phyloP scores from a whole-genome alignment of 2,113 vertebrate genomes.

The Mohoua ochrocephala region DNA sequence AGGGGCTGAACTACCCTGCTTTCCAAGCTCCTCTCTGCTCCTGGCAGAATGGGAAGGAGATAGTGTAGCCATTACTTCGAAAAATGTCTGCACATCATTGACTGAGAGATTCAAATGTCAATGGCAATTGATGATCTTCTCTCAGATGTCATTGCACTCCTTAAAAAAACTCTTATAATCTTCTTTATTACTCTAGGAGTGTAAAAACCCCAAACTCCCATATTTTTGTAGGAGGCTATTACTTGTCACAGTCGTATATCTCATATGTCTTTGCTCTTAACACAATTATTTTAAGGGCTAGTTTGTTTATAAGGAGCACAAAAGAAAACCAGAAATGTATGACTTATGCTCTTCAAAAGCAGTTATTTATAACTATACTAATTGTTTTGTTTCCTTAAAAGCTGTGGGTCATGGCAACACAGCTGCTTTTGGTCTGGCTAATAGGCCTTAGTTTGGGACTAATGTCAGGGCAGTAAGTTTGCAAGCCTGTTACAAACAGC shows the following conservation, averaged over 20 bases:
- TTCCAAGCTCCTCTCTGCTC: neutral
- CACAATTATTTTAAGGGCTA: neutral
- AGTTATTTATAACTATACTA: neutral
- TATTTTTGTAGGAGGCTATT: neutral
- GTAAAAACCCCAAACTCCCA: neutral
- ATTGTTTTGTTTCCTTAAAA: constrained; percentile 14
- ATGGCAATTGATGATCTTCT: neutral
- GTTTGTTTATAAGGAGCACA: neutral
- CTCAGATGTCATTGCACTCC: neutral
- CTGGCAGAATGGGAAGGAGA: neutral
- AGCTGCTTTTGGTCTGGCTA: constrained; percentile 2
- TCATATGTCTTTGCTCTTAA: neutral
- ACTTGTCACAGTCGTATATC: neutral
- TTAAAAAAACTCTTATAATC: neutral
- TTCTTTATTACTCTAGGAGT: neutral
- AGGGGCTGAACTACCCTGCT: neutral
- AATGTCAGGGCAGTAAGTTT: neutral
- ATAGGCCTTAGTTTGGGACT: neutral
- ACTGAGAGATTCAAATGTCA: neutral
- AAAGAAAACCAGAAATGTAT: constrained; percentile 5
- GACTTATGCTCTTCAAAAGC: neutral
- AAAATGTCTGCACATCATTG: neutral
- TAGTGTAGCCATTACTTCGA: neutral
- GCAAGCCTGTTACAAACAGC: neutral
- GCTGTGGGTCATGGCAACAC: neutral